Evolutionary conservation across 2,113 vertebrate species (phyloP), one percentile per base, ranked within the genome.

Genomic region (Rhegmatorhina hoffmannsi): DNA sequence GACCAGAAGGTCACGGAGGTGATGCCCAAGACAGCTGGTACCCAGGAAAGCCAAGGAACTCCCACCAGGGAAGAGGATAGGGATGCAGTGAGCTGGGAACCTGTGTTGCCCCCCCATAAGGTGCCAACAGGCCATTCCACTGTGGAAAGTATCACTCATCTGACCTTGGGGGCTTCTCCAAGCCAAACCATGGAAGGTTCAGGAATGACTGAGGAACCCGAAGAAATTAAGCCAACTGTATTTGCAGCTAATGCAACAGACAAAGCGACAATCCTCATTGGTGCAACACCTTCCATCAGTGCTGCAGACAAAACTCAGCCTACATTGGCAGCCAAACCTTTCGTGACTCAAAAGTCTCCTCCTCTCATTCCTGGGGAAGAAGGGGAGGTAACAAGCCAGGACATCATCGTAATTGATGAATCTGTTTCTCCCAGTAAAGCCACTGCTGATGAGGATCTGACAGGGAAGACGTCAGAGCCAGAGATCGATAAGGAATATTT

Each of bases 401-500:
- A 97, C 82, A 97, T 97, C 38, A 75, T 97, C 7, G 38, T 98
- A 76, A 98, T 98, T 60, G 98, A 91, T 43, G 98, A 98, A 89
- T 98, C 98, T 73, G 10, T 97, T 90, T 96, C 97, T 84, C 96
- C 21, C 38, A 86, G 92, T 75, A 97, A 96, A 96, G 52, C 84
- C 38, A 94, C 95, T 33, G 59, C 92, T 46, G 87, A 67, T 56
- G 97, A 97, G 13, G 94, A 97, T 82, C 94, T 94, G 43, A 73
- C 96, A 76, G 91, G 95, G 13, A 98, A 95, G 87, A 80, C 56
- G 62, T 68, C 70, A 34, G 96, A 96, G 96, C 89, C 92, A 19
- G 98, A 98, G 46, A 98, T 98, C 2, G 98, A 97, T 90, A 95
- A 78, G 55, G 98, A 98, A 60, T 98, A 98, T 95, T 98, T 99